Evolutionary conservation across 2,113 vertebrate species (phyloP).

Genomic region (Haliaeetus leucogaster): DNA sequence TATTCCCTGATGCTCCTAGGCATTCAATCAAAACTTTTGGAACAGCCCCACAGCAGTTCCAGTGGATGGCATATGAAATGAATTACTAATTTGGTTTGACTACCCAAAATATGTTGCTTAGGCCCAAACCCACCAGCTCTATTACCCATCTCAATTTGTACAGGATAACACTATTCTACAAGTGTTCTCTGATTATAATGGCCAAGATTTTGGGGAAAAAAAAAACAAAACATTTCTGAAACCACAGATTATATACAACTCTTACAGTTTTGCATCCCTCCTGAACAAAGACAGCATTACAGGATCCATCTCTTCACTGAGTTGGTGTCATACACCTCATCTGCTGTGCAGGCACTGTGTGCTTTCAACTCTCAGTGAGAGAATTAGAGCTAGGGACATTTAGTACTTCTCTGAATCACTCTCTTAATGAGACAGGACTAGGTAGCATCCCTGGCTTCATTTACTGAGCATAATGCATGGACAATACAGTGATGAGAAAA

Average conservation of each 20-base stretch:
- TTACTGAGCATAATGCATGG: neutral
- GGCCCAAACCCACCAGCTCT: neutral
- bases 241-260: neutral
- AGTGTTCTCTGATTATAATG: neutral
- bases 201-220: neutral
- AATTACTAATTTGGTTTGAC: neutral
- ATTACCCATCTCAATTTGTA: neutral
- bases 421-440: neutral
- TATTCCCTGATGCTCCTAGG: neutral
- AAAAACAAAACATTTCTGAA: neutral
- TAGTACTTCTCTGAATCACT: neutral
- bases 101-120: neutral
- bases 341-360: neutral
- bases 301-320: neutral
- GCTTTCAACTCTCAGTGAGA: neutral
- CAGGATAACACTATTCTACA: neutral
- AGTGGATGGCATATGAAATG: neutral
- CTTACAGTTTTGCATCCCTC: neutral
- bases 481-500: neutral
- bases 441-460: neutral
- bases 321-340: neutral
- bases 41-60: neutral
- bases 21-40: neutral
- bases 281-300: neutral
- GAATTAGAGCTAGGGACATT: neutral